Conservation (phyloP, 1,140 invertebrate genomes). For the Calosoma granatense region DNA sequence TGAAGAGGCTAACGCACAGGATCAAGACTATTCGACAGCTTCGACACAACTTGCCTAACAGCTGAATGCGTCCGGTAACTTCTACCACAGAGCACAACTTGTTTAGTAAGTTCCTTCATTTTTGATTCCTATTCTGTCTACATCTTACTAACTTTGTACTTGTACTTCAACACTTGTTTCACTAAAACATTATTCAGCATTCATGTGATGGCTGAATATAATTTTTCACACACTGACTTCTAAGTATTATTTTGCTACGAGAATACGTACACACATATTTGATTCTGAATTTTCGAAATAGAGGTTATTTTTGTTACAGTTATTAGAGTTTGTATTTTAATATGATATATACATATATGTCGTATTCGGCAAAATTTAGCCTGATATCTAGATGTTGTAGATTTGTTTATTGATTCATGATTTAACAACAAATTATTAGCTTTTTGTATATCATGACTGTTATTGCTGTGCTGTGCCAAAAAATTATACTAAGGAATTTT, state of each 20-base stretch:
- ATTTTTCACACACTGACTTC: too few species aligned
- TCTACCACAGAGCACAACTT: not conserved
- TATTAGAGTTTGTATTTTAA: conserved; percentile 8
- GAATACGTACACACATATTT: too few species aligned
- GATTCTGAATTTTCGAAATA: not conserved
- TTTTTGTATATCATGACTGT: conserved; percentile 9
- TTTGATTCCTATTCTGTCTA: not conserved
- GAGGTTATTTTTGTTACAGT: not conserved
- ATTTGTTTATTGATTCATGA: conserved; percentile 1
- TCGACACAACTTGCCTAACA: conserved; percentile 9
- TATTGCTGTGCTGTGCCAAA: conserved; percentile 8
- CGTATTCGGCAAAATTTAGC: conserved; percentile 4
- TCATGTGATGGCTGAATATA: too few species aligned
- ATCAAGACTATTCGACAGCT: conserved; percentile 9
- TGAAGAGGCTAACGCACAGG: not conserved
- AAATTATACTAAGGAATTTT: not conserved
- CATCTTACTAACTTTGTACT: not conserved
- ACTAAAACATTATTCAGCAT: too few species aligned
- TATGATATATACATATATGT: conserved; percentile 4
- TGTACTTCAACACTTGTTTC: too few species aligned
- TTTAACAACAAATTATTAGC: not conserved
- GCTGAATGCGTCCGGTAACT: not conserved
- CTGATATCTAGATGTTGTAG: conserved; percentile 6
- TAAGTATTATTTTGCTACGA: too few species aligned
- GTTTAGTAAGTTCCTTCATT: not conserved